Conservation (phyloP, 2,888 invertebrate genomes). For the Platypus cylindrus region DNA sequence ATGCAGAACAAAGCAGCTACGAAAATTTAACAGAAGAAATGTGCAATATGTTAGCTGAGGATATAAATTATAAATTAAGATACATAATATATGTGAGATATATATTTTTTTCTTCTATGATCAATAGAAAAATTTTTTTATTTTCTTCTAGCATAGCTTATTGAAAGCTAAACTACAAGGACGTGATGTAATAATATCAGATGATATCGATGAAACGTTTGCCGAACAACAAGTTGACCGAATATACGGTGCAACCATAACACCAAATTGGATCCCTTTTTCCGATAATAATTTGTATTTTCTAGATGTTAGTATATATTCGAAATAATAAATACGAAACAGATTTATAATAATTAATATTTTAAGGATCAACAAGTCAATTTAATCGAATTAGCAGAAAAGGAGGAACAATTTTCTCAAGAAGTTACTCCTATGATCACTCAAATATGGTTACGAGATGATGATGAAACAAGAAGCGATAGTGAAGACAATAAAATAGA, state of each 20-base stretch:
- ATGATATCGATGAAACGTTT: constrained; percentile 30
- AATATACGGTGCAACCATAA: constrained; percentile 28
- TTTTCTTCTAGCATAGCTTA: constrained; percentile 27
- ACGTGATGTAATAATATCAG: constrained; percentile 26
- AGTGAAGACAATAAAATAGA: constrained; percentile 19
- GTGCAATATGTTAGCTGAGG: constrained; percentile 28
- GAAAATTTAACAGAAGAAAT: constrained; percentile 29
- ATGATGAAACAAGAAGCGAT: too few species aligned
- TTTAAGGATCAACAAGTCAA: constrained; percentile 24
- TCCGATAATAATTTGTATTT: constrained; percentile 27
- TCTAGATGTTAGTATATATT: constrained; percentile 26
- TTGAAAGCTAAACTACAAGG: constrained; percentile 28
- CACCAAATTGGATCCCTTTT: constrained; percentile 29
- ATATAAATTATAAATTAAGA: constrained; percentile 32
- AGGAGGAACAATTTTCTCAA: constrained; percentile 24
- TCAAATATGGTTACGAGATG: constrained; percentile 28
- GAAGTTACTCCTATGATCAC: constrained; percentile 24
- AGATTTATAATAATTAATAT: constrained; percentile 1
- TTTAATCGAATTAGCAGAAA: constrained; percentile 27
- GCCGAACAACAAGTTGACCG: constrained; percentile 27
- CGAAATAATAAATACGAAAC: neutral
- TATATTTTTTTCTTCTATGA: constrained; percentile 2
- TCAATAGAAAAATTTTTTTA: neutral
- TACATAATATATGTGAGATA: constrained; percentile 31
- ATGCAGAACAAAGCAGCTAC: constrained; percentile 29